A percentile compares a stretch with the other conserved stretches of the same genome.
These are phyloP conservation scores for Clarias fuscus DNA, from an alignment of 2,797 vertebrate genomes.

Conservation along the genomic window DNA sequence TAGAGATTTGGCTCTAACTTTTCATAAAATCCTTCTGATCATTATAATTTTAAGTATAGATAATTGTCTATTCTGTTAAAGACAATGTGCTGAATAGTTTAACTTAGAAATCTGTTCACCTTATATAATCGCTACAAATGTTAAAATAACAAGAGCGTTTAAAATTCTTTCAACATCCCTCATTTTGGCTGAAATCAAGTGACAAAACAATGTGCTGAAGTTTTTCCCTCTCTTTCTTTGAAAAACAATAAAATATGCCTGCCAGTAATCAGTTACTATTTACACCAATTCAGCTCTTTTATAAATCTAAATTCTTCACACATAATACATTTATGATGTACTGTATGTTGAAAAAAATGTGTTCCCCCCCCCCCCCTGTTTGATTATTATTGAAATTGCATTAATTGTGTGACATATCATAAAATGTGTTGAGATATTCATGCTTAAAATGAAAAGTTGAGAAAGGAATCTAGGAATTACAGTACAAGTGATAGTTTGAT, in stretches of 20 bases:
- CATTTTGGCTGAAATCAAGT: background rate
- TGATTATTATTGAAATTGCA: background rate
- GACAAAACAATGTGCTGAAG: background rate
- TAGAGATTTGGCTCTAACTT: background rate
- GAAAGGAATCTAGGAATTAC: slow-evolving; percentile 9
- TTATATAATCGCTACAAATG: background rate
- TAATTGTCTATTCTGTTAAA: background rate
- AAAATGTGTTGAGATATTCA: background rate
- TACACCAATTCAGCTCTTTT: background rate
- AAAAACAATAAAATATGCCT: background rate
- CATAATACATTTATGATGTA: background rate
- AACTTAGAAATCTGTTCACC: background rate
- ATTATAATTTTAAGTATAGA: background rate
- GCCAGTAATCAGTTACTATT: background rate
- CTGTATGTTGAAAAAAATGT: no score
- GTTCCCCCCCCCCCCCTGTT: background rate
- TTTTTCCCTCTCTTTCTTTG: background rate
- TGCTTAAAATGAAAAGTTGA: slow-evolving; percentile 9
- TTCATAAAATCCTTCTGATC: background rate
- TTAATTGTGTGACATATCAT: background rate
- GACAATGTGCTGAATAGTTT: background rate
- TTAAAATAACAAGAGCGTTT: background rate
- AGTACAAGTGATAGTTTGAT: slow-evolving; percentile 12
- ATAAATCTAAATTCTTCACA: background rate
- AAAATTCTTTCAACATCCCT: background rate